Base-by-base conservation (phyloP, 1,140 invertebrate genomes). In the Phymorhynchus buccinoides region DNA sequence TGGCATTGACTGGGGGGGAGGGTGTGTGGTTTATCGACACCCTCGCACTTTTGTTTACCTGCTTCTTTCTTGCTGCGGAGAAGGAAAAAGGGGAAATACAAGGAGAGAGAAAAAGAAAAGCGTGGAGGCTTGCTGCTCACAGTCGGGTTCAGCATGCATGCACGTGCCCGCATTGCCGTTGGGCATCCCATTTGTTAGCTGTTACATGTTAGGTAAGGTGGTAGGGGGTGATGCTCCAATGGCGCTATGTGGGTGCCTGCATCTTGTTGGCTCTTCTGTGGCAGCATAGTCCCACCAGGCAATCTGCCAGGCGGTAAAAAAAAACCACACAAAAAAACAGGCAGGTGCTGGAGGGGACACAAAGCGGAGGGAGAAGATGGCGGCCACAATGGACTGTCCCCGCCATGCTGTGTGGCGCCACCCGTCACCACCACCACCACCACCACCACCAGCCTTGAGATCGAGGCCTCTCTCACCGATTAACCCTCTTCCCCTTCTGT, bases 181-280 rank as follows among this genome's bases (percentile, higher is more conserved):
- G 12, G 66, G 62, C 66, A 41, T 71, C 66, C n/a, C 30, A 73
- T 71, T n/a, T 35, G 22, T 48, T 35, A 78, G 75, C 30, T 42
- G 44, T 44, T 71, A 66, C 73, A 42, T 71, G 81, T 12, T 71
- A 71, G 41, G 81, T 66, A 71, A 83, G 81, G 81, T 83, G 81
- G 81, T 83, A 83, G 81, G 81, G 81, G 81, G 80, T 18, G 66
- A 41, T 41, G 62, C 39, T n/a, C 27, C 18, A 35, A 6, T 37
- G 81, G 12, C 41, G 52, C 27, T 18, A 71, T 83, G 81, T 71
- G 62, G 66, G 81, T 83, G 81, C 81, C 62, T 83, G 81, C 81
- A 83, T 83, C 81, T 73, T 42, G 62, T 44, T 41, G 41, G 66
- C 66, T 71, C 73, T 14, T 44, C 62, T 71, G 81, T 73, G 81